A percentile compares a stretch with the other conserved stretches of the same genome.
These are phyloP conservation scores for Orycteropus afer DNA, from an alignment of 2,113 vertebrate species.

Conservation along the genomic window DNA sequence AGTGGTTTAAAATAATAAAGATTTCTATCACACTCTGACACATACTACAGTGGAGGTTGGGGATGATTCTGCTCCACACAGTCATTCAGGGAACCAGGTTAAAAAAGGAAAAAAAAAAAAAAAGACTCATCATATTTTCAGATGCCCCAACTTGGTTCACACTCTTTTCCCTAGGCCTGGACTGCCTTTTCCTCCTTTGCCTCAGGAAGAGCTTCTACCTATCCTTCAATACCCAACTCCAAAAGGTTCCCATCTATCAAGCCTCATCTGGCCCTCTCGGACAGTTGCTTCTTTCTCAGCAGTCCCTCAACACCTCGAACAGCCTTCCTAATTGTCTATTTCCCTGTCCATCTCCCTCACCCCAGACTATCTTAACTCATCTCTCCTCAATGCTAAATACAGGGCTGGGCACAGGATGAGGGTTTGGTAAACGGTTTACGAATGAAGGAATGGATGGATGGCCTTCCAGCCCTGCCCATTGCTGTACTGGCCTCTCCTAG, in stretches of 20 bases:
- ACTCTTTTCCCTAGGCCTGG: background rate
- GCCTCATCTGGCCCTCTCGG: background rate
- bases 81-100: no score
- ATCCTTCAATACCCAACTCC: background rate
- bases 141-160: background rate
- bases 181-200: background rate
- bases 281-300: background rate
- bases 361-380: background rate
- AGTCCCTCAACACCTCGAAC: background rate
- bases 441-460: background rate
- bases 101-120: no score
- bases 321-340: background rate
- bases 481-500: background rate
- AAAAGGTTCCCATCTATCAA: background rate
- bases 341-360: fast-evolving
- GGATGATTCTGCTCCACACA: no score
- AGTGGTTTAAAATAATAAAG: no score
- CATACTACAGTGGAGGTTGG: no score
- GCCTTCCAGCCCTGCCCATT: background rate
- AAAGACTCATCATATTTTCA: background rate
- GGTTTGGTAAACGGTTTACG: background rate
- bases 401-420: background rate
- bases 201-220: background rate
- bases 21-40: no score
- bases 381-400: background rate